Percentiles rank a stretch among this genome's conserved stretches.
These are phyloP conservation scores for Phylloscopus trochilus DNA, from an alignment of 2,113 vertebrate species.

Conservation along the genomic window DNA sequence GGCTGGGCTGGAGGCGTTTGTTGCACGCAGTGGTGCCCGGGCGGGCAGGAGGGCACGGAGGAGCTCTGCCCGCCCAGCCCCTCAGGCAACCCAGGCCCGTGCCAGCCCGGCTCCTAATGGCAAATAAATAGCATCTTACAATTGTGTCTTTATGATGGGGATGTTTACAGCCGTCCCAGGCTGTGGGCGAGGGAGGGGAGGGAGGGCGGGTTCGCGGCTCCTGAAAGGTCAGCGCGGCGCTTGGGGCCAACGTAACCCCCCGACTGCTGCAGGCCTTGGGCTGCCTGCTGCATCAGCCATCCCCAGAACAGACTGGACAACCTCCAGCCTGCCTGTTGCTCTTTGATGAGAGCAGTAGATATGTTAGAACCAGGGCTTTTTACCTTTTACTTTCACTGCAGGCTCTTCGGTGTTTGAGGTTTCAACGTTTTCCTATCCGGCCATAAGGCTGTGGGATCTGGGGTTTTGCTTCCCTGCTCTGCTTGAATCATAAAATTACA, in stretches of 20 bases:
- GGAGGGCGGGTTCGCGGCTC: neutral
- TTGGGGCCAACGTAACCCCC: neutral
- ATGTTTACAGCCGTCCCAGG: slow-evolving; percentile 8
- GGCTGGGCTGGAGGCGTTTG: neutral
- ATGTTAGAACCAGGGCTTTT: neutral
- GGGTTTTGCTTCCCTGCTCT: neutral
- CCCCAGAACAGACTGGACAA: neutral
- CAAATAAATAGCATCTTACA: neutral
- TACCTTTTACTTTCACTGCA: neutral
- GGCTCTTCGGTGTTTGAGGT: neutral
- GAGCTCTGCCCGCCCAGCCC: neutral
- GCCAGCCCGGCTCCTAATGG: neutral
- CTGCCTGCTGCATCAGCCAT: neutral
- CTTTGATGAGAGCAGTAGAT: neutral
- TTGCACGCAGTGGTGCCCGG: rapidly evolving
- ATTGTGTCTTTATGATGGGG: neutral
- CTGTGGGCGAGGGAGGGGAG: slow-evolving; percentile 2
- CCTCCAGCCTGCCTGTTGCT: neutral
- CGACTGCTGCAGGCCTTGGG: neutral
- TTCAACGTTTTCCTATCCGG: neutral
- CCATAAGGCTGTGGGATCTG: neutral
- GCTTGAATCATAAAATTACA: neutral
- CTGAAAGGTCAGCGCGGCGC: slow-evolving; percentile 9
- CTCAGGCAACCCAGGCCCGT: neutral
- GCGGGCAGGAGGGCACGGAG: neutral